Conservation (phyloP, 1,140 invertebrate species). For the Hycleus phaleratus region DNA sequence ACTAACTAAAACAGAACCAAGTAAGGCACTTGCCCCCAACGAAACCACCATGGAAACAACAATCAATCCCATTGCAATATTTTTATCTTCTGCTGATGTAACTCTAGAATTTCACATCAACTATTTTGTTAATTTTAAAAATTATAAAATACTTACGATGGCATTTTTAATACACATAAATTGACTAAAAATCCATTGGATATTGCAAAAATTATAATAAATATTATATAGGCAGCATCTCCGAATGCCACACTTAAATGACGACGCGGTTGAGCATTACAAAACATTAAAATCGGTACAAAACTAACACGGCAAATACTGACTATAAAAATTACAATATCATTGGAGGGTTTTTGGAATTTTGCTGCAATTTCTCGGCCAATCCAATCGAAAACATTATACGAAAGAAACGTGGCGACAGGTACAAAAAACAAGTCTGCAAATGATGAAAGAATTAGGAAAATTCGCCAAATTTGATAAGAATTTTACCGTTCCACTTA, state of each 20-base stretch:
- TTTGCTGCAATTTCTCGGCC: background rate
- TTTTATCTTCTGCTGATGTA: background rate
- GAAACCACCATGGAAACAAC: too few species aligned
- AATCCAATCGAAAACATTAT: slow-evolving; percentile 7
- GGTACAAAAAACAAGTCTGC: slow-evolving; percentile 6
- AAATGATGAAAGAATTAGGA: background rate
- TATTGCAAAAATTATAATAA: slow-evolving; percentile 8
- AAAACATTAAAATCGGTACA: slow-evolving; percentile 4
- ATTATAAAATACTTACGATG: slow-evolving; percentile 1
- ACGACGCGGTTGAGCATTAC: slow-evolving; percentile 2
- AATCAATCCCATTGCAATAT: background rate
- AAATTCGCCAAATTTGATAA: background rate
- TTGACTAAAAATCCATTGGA: slow-evolving; percentile 13
- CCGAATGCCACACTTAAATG: slow-evolving; percentile 1
- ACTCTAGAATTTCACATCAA: slow-evolving; percentile 3
- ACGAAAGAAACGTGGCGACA: slow-evolving; percentile 1
- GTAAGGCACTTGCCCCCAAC: too few species aligned
- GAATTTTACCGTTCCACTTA: slow-evolving; percentile 9
- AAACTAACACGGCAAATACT: background rate
- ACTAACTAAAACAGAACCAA: too few species aligned
- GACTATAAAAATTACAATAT: background rate
- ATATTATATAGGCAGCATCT: slow-evolving; percentile 4
- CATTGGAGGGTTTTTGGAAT: background rate
- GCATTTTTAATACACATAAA: slow-evolving; percentile 4
- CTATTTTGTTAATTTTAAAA: background rate